A percentile compares a stretch with the other conserved stretches of the same genome.
Conservation (phyloP, 1,140 invertebrate species). For the Hyphantria cunea region DNA sequence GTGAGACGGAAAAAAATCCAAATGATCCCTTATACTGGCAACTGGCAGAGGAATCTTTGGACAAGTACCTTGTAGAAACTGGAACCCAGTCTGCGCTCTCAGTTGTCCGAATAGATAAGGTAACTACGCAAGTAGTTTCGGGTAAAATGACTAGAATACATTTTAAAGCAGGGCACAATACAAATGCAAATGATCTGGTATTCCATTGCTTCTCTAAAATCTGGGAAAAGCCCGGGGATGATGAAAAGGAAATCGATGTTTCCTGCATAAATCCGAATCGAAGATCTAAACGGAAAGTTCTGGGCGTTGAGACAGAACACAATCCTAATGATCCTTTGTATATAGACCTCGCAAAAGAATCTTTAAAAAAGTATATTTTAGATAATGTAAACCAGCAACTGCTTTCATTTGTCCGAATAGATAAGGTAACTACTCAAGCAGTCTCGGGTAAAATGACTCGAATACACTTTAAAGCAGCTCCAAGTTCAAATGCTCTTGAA, state of each 20-base stretch:
- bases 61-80: conserved; percentile 33
- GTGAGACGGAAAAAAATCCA: conserved; percentile 23
- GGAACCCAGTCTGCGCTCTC: conserved; percentile 2
- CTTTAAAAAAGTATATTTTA: too few relatives aligned
- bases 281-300: background rate
- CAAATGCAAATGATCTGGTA: background rate
- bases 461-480: background rate
- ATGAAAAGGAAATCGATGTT: conserved; percentile 2
- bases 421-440: background rate
- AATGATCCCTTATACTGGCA: conserved; percentile 30
- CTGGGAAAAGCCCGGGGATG: background rate
- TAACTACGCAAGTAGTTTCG: conserved; percentile 35
- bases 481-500: background rate
- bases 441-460: background rate
- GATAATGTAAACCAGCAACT: background rate
- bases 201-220: conserved; percentile 2
- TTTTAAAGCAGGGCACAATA: conserved; percentile 19
- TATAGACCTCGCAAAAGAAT: background rate
- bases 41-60: conserved; percentile 41
- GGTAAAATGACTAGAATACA: conserved; percentile 33
- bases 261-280: background rate
- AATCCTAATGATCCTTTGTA: background rate
- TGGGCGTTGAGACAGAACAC: background rate
- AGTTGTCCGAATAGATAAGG: conserved; percentile 34
- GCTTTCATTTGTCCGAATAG: background rate